phyloP scores from a whole-genome alignment of 1,140 invertebrate genomes.

The Aphis gossypii region DNA sequence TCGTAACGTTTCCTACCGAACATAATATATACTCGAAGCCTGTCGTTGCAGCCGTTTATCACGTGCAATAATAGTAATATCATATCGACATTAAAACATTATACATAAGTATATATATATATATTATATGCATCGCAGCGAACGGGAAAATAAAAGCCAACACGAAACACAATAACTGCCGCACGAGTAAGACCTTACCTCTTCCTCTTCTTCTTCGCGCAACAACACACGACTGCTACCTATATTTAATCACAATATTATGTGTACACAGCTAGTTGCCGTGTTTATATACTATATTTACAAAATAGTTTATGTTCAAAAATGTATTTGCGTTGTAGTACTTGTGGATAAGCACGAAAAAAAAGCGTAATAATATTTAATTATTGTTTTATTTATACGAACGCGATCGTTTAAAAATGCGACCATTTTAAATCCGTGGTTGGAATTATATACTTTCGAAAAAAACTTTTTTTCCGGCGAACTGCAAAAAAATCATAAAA shows the following conservation, averaged over 20 bases:
- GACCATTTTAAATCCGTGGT: too few species aligned
- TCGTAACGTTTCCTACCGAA: conserved; percentile 18
- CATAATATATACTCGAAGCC: not conserved
- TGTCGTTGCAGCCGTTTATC: not conserved
- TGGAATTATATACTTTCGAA: too few species aligned
- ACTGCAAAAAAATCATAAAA: not conserved
- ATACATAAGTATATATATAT: not conserved
- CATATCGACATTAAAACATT: not conserved
- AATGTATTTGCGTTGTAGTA: not conserved
- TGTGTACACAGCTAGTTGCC: not conserved
- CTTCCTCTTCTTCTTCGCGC: too few species aligned
- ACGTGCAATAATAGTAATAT: not conserved
- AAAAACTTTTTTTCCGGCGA: not conserved
- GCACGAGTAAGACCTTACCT: not conserved
- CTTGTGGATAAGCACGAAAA: not conserved
- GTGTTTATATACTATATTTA: not conserved
- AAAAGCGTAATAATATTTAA: not conserved
- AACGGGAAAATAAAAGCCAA: not conserved
- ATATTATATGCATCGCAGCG: not conserved
- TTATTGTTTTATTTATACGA: not conserved
- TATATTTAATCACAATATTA: too few species aligned
- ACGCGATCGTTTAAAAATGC: too few species aligned
- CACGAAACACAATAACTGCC: not conserved
- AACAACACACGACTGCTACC: not conserved
- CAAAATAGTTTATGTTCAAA: not conserved